Conservation (phyloP, 2,113 vertebrate species). For the Eira barbara region DNA sequence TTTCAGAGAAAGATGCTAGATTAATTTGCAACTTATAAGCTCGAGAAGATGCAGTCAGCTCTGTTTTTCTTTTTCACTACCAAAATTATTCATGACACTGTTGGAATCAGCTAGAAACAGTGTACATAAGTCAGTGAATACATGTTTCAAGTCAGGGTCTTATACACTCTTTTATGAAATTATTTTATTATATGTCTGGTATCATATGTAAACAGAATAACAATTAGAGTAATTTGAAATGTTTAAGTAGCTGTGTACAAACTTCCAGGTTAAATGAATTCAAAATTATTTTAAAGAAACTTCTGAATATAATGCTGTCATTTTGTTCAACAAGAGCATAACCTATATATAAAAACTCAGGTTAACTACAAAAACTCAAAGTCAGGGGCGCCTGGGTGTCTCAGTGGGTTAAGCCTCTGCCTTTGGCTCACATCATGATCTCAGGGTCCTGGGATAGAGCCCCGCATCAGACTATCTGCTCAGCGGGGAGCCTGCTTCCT, state of each 20-base stretch:
- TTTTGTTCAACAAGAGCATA: neutral
- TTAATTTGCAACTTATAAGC: neutral
- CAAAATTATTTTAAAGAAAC: neutral
- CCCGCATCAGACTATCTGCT: too few relatives aligned
- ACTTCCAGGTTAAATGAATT: slow-evolving; percentile 6
- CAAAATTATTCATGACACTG: neutral
- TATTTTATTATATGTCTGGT: neutral
- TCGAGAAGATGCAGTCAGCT: neutral
- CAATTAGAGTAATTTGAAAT: neutral
- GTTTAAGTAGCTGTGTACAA: neutral
- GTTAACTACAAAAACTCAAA: slow-evolving; percentile 34
- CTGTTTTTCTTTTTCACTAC: neutral
- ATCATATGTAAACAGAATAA: neutral
- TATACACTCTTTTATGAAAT: neutral
- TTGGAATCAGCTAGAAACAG: neutral
- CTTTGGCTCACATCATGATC: too few relatives aligned
- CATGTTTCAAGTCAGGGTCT: neutral
- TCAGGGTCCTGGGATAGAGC: too few relatives aligned
- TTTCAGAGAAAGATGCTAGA: neutral
- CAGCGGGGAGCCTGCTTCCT: too few relatives aligned
- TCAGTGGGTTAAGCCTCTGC: too few relatives aligned
- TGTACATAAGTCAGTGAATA: neutral
- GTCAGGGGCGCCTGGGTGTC: neutral
- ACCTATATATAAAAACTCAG: neutral
- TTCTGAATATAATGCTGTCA: neutral